These are phyloP conservation scores for Anolis carolinensis DNA, from an alignment of 2,113 vertebrate genomes.

Conservation along the genomic window DNA sequence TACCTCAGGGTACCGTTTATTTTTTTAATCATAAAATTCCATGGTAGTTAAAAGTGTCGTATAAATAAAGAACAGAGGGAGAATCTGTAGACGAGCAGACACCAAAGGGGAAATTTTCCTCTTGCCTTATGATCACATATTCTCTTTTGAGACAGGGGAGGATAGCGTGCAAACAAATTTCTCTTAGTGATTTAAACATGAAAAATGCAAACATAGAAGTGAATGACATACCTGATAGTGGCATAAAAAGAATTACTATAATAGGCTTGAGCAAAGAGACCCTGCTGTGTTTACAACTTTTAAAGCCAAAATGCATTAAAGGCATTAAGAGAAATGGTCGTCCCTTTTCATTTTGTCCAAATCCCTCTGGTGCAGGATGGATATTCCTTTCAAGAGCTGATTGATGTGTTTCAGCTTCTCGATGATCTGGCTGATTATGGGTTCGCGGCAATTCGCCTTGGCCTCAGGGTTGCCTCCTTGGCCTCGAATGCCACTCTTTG, in stretches of 20 bases:
- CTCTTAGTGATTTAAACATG: constrained; percentile 10
- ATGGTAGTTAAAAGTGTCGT: constrained; percentile 49
- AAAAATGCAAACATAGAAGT: constrained; percentile 58
- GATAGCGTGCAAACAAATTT: constrained; percentile 47
- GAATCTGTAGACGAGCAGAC: constrained; percentile 27
- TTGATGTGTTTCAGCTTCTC: constrained; percentile 99
- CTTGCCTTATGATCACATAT: constrained; percentile 39
- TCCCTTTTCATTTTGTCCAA: too few species aligned
- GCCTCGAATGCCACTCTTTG: constrained; percentile 74
- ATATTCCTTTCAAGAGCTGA: too few species aligned
- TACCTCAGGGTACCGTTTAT: constrained; percentile 44
- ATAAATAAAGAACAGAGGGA: constrained; percentile 40
- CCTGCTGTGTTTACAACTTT: constrained; percentile 35
- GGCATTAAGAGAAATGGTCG: too few species aligned
- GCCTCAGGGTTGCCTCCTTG: constrained; percentile 83
- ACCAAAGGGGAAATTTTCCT: constrained; percentile 49
- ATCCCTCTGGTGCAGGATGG: too few species aligned
- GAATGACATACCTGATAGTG: constrained; percentile 44
- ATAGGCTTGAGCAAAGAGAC: constrained; percentile 9
- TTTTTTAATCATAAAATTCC: constrained; percentile 52
- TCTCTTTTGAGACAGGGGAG: constrained; percentile 56
- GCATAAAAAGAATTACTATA: constrained; percentile 40
- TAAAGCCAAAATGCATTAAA: constrained; percentile 30
- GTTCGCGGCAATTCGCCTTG: constrained; percentile 88
- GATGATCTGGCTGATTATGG: constrained; percentile 94